Base-by-base conservation (phyloP, 2,113 vertebrate species). In the Megaceryle torquata region DNA sequence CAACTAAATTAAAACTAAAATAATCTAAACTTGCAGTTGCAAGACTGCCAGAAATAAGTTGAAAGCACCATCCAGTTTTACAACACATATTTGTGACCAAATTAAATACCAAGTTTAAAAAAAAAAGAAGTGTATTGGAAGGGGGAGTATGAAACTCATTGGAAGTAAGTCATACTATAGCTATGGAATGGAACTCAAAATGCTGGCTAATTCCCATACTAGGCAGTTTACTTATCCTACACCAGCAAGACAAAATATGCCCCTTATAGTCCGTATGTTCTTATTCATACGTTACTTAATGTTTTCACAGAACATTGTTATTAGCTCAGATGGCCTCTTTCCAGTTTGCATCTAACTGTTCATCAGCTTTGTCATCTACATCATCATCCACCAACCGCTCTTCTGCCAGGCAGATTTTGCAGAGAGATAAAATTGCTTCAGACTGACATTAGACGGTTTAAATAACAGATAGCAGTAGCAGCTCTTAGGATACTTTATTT, bases 391-490 rank as follows among this genome's bases (percentile, higher is more conserved):
- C 84, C 92, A 95, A 60, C 60, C 57, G 57, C 92, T 97, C 92
- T 97, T 89, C 59, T 97, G 68, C 74, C 71, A 85, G 74, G 33
- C 53, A 57, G 77, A 83, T 92, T 96, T 72, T 86, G 64, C 48
- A 87, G 93, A 91, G 95, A 93, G 72, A 79, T 92, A 78, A 96
- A 98, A 97, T 87, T 68, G 69, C 29, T 92, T 92, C 83, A 51
- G n/a, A 68, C 31, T 93, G 93, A 51, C 85, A 90, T 79, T 79
- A 70, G 13, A 41, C 78, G n/a, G 88, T 28, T 85, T 70, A 95
- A 96, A 86, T 93, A 94, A 76, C 51, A 94, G 91, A 79, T 20
- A 76, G 64, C 46, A 65, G 59, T 54, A 79, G 77, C 78, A 89
- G 64, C 41, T 88, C 24, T 89, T 87, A 31, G 4, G 82, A 80